Percentiles rank a stretch among this genome's conserved stretches.
Conservation (phyloP, 2,888 invertebrate species). For the Cinara cedri region DNA sequence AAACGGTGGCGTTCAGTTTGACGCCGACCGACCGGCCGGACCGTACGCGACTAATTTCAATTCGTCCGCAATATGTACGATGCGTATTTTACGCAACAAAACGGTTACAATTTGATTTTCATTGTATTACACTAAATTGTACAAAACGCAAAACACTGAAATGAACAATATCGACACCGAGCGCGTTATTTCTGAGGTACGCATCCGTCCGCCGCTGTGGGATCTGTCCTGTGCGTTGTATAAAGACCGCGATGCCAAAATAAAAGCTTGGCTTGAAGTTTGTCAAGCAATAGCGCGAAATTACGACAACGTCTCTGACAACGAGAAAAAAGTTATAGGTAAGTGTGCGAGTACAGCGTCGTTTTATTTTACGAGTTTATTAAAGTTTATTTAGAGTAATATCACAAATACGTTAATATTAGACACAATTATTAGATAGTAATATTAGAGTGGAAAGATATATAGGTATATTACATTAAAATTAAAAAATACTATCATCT, state of each 20-base stretch:
- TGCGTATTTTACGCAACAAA: too few relatives aligned
- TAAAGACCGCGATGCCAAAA: background rate
- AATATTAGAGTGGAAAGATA: background rate
- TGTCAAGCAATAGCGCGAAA: background rate
- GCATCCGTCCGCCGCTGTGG: background rate
- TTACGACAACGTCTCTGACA: background rate
- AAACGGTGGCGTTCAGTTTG: too few relatives aligned
- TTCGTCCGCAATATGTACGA: too few relatives aligned
- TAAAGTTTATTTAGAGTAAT: slow-evolving; percentile 11
- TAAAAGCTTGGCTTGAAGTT: slow-evolving; percentile 3
- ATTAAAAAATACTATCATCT: too few relatives aligned
- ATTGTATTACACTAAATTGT: too few relatives aligned
- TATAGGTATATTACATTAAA: background rate
- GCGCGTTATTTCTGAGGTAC: too few relatives aligned
- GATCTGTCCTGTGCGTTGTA: background rate
- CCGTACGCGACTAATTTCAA: too few relatives aligned
- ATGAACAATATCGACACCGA: too few relatives aligned
- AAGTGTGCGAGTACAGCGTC: background rate
- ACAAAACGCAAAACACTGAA: too few relatives aligned
- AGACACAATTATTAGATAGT: background rate
- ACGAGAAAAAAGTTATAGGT: slow-evolving; percentile 18
- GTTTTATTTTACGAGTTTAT: slow-evolving; percentile 6
- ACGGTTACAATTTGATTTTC: too few relatives aligned
- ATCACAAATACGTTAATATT: slow-evolving; percentile 9
- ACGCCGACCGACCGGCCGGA: too few relatives aligned